Base-by-base conservation (phyloP, 2,113 vertebrate species). In the Vidua macroura region DNA sequence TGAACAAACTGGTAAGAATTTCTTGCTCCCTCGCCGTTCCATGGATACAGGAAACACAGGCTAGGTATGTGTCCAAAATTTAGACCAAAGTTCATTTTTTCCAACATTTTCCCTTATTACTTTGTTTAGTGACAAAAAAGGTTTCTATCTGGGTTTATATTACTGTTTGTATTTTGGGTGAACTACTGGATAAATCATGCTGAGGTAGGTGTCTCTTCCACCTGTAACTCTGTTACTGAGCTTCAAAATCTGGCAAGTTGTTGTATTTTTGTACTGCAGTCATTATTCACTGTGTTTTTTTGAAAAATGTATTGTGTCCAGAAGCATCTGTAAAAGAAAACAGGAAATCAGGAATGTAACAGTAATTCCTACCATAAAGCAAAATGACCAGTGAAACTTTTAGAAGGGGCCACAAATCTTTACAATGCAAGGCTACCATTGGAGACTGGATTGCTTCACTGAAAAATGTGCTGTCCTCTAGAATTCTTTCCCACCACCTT, bases 281-380 rank as follows among this genome's bases (percentile, higher is more conserved):
- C 53, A 30, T 87, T 92, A 44, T 82, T 95, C 64, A 52, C 44
- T 78, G 56, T 91, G 70, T 52, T 93, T 96, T 96, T 94, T 91
- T 37, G 76, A 90, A 92, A 92, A 88, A 92, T 41, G 16, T 55
- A 10, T 43, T 62, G 17, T 69, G 41, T 79, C 44, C 53, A 76
- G n/a, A 82, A 68, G 7, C 60, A 86, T 89, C 60, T 92, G 68
- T 91, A 96, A 96, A 97, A 91, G 66, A 96, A 96, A 97, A 86
- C 46, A 92, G 86, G 75, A 95, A 85, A 85, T 89, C 51, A 85
- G 25, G 56, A 93, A 66, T 16, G 67, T 80, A 59, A 69, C 59
- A 90, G 66, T 80, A 85, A 67, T 88, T 73, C 48, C 27, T 80
- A 48, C 22, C 55, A 15, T 72, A 91, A 91, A 63, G 58, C 41